These are phyloP conservation scores for Trichomycterus rosablanca DNA, from an alignment of 2,113 vertebrate genomes.

Conservation along the genomic window DNA sequence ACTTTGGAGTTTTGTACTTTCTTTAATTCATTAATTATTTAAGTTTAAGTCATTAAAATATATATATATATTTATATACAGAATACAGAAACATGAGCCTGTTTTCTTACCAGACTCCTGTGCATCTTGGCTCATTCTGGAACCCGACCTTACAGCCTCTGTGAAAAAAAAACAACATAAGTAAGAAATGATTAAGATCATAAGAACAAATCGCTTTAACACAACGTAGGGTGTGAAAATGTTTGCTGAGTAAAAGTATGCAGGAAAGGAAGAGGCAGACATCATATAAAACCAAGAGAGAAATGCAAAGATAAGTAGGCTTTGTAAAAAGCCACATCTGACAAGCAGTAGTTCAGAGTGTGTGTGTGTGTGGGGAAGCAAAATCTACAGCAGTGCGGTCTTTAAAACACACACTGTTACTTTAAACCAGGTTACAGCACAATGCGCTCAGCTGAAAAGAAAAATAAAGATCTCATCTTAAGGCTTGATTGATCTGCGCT, in stretches of 20 bases:
- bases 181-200: neutral
- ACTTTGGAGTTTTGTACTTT: too few relatives aligned
- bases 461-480: neutral
- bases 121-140: constrained; percentile 65
- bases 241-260: neutral
- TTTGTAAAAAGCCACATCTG: constrained; percentile 20
- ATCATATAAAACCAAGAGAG: neutral
- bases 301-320: constrained; percentile 24
- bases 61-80: too few relatives aligned
- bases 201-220: neutral
- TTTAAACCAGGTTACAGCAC: neutral
- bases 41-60: too few relatives aligned
- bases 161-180: constrained; percentile 23
- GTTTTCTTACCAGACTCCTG: constrained; percentile 71
- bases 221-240: neutral
- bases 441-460: neutral
- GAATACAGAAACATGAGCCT: too few relatives aligned
- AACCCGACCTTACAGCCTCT: constrained; percentile 57
- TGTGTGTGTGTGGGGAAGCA: constrained; percentile 26
- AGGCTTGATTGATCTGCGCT: too few relatives aligned
- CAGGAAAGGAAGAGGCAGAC: neutral
- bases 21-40: too few relatives aligned
- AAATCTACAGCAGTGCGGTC: constrained; percentile 1
- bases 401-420: constrained; percentile 16
- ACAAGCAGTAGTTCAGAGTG: constrained; percentile 15